Conservation (phyloP, 2,113 vertebrate species). For the Stictonetta naevosa region DNA sequence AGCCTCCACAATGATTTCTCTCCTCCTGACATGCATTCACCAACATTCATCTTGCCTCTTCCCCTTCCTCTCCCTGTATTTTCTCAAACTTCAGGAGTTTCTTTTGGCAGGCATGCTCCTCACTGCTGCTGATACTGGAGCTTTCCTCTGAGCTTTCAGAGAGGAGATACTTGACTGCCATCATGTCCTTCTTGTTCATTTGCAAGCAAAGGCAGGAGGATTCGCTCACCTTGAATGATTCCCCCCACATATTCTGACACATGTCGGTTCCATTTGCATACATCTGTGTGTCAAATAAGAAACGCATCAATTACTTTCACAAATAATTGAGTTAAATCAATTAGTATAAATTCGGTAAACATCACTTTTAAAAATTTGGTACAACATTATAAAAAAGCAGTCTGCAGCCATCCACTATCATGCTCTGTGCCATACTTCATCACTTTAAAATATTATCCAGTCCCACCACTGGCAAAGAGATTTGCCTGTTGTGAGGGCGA, state of each 20-base stretch:
- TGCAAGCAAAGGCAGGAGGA: constrained; percentile 75
- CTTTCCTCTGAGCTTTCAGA: constrained; percentile 53
- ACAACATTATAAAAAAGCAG: background rate
- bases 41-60: constrained; percentile 13
- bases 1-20: background rate
- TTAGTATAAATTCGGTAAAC: background rate
- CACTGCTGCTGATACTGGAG: constrained; percentile 43
- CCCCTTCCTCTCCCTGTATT: background rate
- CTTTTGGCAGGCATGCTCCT: constrained; percentile 41
- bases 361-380: background rate
- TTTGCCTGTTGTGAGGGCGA: background rate
- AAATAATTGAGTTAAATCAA: background rate
- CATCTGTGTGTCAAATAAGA: constrained; percentile 61
- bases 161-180: constrained; percentile 47
- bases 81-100: constrained; percentile 32
- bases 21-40: background rate
- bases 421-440: background rate
- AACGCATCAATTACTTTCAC: background rate
- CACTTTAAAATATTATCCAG: background rate
- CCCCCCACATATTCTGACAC: constrained; percentile 76
- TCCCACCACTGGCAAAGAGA: background rate
- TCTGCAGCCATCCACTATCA: background rate
- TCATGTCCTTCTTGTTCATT: constrained; percentile 66
- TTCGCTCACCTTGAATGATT: constrained; percentile 67
- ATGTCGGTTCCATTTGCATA: constrained; percentile 70